Evolutionary conservation across 1,140 invertebrate species (phyloP), one percentile per base, ranked within the genome.

Genomic region (Drosophila punjabiensis): DNA sequence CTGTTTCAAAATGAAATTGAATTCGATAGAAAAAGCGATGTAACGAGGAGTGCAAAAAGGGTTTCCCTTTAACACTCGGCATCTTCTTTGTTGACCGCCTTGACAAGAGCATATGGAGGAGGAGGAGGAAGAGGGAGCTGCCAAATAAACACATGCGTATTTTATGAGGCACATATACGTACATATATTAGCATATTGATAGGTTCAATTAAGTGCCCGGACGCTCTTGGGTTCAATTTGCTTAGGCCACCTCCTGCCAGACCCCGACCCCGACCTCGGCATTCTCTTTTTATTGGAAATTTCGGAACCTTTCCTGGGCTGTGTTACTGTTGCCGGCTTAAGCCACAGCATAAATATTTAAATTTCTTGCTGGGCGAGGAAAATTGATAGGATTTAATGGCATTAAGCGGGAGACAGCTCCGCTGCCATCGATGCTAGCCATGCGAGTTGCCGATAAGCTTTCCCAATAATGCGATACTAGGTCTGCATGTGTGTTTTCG

Each of bases 331-430:
- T 76, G 83, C 55, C 43, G 56, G 74, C 70, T 53, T 81, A 79
- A 81, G 85, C 78, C 76, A 63, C 60, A 81, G 79, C 75, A 89
- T 89, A 89, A 88, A 88, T 88, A 89, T 88, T 90, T 89, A 89
- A 89, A 90, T 89, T 88, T 85, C 70, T 74, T 79, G 65, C 67
- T 60, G 75, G 70, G 77, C 58, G 68, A 75, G 81, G 77, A 79
- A 89, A 89, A 89, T 89, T 89, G 86, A 89, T 89, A 85, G 86
- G 85, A 89, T 89, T 89, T 85, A 90, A 89, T 85, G 86, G 88
- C 82, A 90, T 85, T 89, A 75, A 68, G 75, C 67, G 65, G 59
- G 81, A 62, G 64, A 65, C 50, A 81, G 52, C 41, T 32, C 28
- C 35, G 53, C 37, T 35, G 59, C 39, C 28, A 74, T 45, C 73